Conservation (phyloP, 2,113 vertebrate species). For the Leucopsar rothschildi region DNA sequence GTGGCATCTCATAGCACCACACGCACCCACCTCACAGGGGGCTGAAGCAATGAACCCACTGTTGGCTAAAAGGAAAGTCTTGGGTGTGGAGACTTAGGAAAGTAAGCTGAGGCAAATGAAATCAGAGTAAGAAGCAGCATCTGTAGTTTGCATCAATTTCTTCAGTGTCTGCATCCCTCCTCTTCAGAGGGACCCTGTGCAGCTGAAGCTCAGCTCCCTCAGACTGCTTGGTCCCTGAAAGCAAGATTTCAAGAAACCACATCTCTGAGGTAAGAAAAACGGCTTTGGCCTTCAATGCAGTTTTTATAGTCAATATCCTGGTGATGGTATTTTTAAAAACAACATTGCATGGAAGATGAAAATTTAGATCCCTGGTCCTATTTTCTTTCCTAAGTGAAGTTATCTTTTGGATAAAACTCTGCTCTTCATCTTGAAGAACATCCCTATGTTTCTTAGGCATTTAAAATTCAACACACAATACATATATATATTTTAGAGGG, state of each 20-base stretch:
- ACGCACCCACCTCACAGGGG: background rate
- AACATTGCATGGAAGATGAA: background rate
- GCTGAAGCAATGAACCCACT: background rate
- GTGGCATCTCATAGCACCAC: background rate
- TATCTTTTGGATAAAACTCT: background rate
- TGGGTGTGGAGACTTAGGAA: background rate
- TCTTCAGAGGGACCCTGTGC: background rate
- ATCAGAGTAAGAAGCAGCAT: background rate
- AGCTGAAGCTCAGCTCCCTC: background rate
- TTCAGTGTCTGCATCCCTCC: background rate
- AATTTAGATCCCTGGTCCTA: background rate
- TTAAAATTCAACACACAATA: background rate
- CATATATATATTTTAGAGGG: background rate
- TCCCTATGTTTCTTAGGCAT: background rate
- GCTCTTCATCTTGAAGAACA: background rate
- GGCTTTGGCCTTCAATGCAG: background rate
- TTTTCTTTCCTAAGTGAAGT: background rate
- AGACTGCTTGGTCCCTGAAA: background rate
- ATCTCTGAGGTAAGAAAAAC: background rate
- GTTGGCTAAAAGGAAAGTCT: background rate
- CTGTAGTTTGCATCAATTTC: rapidly evolving
- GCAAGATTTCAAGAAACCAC: background rate
- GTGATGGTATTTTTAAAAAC: background rate
- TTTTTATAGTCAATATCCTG: background rate
- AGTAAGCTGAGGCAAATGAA: background rate